A percentile compares a stretch with the other conserved stretches of the same genome.
These are phyloP conservation scores for Lichenostomus cassidix DNA, from an alignment of 2,113 vertebrate genomes.

Conservation along the genomic window DNA sequence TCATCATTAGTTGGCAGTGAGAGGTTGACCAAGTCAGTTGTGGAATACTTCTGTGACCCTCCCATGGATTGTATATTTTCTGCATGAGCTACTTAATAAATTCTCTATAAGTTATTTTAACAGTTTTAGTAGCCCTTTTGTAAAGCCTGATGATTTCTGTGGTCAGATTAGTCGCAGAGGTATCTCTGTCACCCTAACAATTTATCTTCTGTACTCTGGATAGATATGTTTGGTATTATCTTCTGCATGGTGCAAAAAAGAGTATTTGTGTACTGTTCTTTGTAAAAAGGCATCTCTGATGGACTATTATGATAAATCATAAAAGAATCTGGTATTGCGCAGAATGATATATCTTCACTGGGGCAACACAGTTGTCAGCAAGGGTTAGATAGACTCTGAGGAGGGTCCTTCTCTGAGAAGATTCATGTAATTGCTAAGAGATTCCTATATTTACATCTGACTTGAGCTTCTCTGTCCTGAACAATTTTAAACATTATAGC, in stretches of 20 bases:
- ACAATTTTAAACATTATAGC: background rate
- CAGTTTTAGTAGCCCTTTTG: background rate
- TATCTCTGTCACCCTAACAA: background rate
- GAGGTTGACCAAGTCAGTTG: conserved; percentile 3
- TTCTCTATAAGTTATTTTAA: background rate
- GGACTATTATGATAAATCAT: background rate
- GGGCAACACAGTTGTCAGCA: background rate
- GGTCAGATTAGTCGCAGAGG: background rate
- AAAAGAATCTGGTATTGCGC: background rate
- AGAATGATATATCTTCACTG: background rate
- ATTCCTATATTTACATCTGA: background rate
- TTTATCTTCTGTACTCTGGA: background rate
- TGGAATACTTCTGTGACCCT: background rate
- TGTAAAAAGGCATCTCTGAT: background rate
- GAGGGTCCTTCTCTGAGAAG: background rate
- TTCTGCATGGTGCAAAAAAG: background rate
- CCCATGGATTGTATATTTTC: conserved; percentile 3
- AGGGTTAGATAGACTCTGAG: background rate
- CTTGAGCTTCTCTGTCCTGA: background rate
- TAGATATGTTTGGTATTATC: background rate
- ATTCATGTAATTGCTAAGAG: background rate
- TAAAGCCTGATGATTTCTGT: background rate
- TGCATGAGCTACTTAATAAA: background rate
- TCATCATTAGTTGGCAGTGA: conserved; percentile 16
- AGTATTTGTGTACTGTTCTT: background rate